Evolutionary conservation across 2,113 vertebrate species (phyloP).

Genomic region (Oxygymnocypris stewartii): DNA sequence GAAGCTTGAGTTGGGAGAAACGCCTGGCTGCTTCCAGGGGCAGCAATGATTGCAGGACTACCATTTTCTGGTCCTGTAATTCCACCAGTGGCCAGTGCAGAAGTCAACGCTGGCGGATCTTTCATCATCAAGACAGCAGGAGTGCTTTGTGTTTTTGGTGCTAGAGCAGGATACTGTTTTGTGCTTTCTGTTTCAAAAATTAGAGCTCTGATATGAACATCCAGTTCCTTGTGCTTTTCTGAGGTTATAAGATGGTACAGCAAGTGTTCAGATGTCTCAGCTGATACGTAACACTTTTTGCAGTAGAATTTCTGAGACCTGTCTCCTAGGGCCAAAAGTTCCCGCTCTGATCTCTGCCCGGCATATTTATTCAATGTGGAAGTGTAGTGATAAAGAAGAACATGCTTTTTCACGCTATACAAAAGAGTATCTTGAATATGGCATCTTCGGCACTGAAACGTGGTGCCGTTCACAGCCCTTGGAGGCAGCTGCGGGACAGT

Average conservation of each 20-base stretch:
- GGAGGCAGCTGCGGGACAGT: not conserved
- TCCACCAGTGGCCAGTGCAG: slow-evolving; percentile 33
- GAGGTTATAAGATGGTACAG: slow-evolving; percentile 90
- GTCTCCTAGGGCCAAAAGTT: slow-evolving; percentile 46
- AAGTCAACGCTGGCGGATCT: slow-evolving; percentile 55
- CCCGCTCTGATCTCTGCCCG: slow-evolving; percentile 63
- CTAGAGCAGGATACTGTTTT: slow-evolving; percentile 70
- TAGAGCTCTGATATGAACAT: slow-evolving; percentile 81
- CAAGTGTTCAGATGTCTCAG: slow-evolving; percentile 85
- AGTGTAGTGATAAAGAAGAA: slow-evolving; percentile 74
- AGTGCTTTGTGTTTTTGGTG: slow-evolving; percentile 69
- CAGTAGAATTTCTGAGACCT: slow-evolving; percentile 80
- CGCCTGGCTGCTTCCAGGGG: slow-evolving; percentile 65
- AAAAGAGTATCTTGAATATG: slow-evolving; percentile 66
- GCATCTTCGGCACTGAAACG: slow-evolving; percentile 73
- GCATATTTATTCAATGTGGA: slow-evolving; percentile 67
- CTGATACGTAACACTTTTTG: slow-evolving; percentile 83
- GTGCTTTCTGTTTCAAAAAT: slow-evolving; percentile 80
- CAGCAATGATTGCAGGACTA: slow-evolving; percentile 65
- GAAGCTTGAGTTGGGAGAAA: slow-evolving; percentile 77
- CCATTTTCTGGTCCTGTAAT: slow-evolving; percentile 63
- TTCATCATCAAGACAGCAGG: slow-evolving; percentile 46
- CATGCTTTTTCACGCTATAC: slow-evolving; percentile 74
- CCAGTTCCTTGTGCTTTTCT: slow-evolving; percentile 84
- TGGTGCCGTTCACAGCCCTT: slow-evolving; percentile 56